These are phyloP conservation scores for Sebastes itinus DNA, from an alignment of 2,797 vertebrate genomes.

Conservation along the genomic window DNA sequence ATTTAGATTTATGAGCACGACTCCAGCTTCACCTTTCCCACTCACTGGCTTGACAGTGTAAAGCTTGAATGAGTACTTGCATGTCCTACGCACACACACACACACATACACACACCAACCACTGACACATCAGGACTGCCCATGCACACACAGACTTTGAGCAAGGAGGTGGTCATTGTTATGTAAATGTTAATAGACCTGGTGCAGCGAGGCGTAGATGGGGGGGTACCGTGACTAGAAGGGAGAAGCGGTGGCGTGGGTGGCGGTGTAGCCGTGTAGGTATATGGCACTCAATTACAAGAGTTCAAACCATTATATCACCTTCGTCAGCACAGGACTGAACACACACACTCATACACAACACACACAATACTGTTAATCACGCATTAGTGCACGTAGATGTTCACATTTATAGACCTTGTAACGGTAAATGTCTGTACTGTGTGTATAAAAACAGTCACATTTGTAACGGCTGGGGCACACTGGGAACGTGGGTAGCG, in stretches of 20 bases:
- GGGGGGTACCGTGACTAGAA: conserved; percentile 29
- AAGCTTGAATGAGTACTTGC: conserved; percentile 13
- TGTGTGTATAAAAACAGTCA: not conserved
- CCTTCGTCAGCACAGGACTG: conserved; percentile 12
- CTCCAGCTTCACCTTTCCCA: conserved; percentile 20
- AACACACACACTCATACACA: not conserved
- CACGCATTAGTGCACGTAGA: not conserved
- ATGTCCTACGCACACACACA: not conserved
- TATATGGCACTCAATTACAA: conserved; percentile 58
- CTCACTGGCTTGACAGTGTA: conserved; percentile 9
- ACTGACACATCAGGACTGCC: not conserved
- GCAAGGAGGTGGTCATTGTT: conserved; percentile 65
- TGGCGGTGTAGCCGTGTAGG: conserved; percentile 24
- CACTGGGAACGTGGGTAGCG: no score
- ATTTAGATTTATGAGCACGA: conserved; percentile 26
- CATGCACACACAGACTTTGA: conserved; percentile 1
- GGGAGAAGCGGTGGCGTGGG: not conserved
- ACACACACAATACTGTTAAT: not conserved
- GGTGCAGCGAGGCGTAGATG: conserved; percentile 34
- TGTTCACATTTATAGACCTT: not conserved
- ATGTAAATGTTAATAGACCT: conserved; percentile 76
- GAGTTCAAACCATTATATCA: conserved; percentile 56
- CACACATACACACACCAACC: not conserved
- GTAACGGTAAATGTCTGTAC: not conserved
- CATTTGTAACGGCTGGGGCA: not conserved